Percentiles rank a stretch among this genome's conserved stretches.
phyloP scores from a whole-genome alignment of 2,888 invertebrate genomes.

The Athetis lepigone region DNA sequence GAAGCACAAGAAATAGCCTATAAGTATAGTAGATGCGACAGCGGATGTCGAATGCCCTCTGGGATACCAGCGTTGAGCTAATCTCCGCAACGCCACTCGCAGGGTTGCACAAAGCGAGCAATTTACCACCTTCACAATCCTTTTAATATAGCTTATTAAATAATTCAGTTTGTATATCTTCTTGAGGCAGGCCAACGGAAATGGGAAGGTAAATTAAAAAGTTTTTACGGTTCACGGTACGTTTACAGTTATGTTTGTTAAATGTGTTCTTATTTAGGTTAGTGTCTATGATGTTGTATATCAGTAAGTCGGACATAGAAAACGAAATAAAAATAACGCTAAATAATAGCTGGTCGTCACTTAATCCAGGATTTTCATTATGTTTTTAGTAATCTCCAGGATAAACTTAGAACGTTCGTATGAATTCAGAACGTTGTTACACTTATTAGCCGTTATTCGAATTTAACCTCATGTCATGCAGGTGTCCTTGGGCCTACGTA shows the following conservation, averaged over 20 bases:
- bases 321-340: no score
- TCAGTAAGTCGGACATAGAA: no score
- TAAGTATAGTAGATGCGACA: background rate
- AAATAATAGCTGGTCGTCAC: no score
- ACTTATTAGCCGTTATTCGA: no score
- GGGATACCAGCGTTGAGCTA: slow-evolving; percentile 2
- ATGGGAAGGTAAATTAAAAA: background rate
- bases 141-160: slow-evolving; percentile 5
- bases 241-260: background rate
- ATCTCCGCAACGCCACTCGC: slow-evolving; percentile 11
- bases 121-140: slow-evolving; percentile 9
- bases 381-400: no score
- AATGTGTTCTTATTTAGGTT: background rate
- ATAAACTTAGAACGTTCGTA: no score
- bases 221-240: background rate
- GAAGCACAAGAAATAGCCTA: background rate
- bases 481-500: no score
- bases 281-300: background rate
- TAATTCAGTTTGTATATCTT: background rate
- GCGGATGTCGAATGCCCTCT: background rate
- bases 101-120: slow-evolving; percentile 14
- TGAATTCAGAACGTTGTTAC: no score
- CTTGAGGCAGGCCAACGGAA: background rate
- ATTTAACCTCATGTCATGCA: no score
- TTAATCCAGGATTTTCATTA: no score